These are phyloP conservation scores for Minunthozetes semirufus DNA, from an alignment of 2,888 invertebrate genomes.

Conservation along the genomic window DNA sequence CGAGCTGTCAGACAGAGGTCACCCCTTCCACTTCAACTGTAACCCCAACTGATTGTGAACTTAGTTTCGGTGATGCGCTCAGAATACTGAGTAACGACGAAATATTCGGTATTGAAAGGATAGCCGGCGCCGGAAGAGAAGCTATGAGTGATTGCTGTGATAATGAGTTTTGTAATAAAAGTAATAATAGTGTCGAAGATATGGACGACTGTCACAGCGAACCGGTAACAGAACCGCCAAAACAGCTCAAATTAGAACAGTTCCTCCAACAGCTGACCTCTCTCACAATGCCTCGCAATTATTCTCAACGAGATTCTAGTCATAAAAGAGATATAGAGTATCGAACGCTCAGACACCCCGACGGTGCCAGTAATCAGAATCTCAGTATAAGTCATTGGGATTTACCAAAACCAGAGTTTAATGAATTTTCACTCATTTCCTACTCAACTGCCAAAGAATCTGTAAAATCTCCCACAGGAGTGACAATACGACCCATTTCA, in stretches of 20 bases:
- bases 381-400: slow-evolving; percentile 18
- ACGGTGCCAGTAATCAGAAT: slow-evolving; percentile 28
- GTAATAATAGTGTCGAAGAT: not conserved
- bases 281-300: slow-evolving; percentile 27
- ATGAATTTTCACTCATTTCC: not conserved
- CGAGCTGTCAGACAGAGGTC: slow-evolving; percentile 27
- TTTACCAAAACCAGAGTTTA: slow-evolving; percentile 19
- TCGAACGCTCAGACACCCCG: slow-evolving; percentile 24
- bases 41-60: slow-evolving; percentile 3
- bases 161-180: slow-evolving; percentile 7
- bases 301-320: not conserved
- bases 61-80: slow-evolving; percentile 3
- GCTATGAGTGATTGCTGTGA: slow-evolving; percentile 34
- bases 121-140: slow-evolving; percentile 10
- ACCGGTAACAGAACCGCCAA: slow-evolving; percentile 37
- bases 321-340: not conserved
- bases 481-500: not conserved
- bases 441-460: slow-evolving; percentile 12
- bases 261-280: slow-evolving; percentile 37
- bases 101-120: not conserved
- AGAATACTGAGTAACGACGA: slow-evolving; percentile 19
- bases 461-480: slow-evolving; percentile 12
- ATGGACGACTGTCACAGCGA: slow-evolving; percentile 28
- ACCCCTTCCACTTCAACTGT: not conserved
- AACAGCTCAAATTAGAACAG: slow-evolving; percentile 39